Evolutionary conservation across 2,888 invertebrate species (phyloP).

Genomic region (Agrotis puta): DNA sequence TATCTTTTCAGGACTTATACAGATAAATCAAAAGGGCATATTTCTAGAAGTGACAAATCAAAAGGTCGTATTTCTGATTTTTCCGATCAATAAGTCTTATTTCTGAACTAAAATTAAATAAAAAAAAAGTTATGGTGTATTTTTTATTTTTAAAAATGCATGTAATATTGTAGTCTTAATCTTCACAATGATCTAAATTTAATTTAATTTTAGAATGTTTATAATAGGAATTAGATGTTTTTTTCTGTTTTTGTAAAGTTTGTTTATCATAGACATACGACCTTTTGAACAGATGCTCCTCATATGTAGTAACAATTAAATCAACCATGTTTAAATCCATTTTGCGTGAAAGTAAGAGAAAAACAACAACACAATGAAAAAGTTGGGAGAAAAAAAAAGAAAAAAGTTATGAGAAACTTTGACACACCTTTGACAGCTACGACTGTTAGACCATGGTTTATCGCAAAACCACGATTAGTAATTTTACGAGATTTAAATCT

Average conservation of each 20-base stretch:
- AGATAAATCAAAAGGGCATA: no score
- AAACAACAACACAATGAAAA: no score
- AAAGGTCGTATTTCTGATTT: conserved; percentile 19
- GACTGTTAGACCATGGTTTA: no score
- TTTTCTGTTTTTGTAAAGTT: conserved; percentile 21
- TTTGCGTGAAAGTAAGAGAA: no score
- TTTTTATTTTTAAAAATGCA: conserved; percentile 16
- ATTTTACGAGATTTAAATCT: no score
- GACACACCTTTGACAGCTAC: no score
- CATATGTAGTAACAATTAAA: no score
- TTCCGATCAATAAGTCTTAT: conserved; percentile 11
- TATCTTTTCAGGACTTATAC: no score
- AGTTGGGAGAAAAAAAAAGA: no score
- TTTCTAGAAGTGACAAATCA: conserved; percentile 14
- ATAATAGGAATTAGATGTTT: conserved; percentile 17
- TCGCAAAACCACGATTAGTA: no score
- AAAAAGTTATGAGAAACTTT: no score
- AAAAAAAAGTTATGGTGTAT: conserved; percentile 6
- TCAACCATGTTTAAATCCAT: no score
- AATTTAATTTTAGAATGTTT: conserved; percentile 14
- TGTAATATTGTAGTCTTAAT: conserved; percentile 17
- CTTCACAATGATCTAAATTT: conserved; percentile 13
- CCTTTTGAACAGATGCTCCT: conserved; percentile 21
- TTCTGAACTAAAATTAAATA: conserved; percentile 14
- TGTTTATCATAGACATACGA: conserved; percentile 24